A percentile compares a stretch with the other conserved stretches of the same genome.
Conservation (phyloP, 2,797 vertebrate species). For the Poecilia velifera region DNA sequence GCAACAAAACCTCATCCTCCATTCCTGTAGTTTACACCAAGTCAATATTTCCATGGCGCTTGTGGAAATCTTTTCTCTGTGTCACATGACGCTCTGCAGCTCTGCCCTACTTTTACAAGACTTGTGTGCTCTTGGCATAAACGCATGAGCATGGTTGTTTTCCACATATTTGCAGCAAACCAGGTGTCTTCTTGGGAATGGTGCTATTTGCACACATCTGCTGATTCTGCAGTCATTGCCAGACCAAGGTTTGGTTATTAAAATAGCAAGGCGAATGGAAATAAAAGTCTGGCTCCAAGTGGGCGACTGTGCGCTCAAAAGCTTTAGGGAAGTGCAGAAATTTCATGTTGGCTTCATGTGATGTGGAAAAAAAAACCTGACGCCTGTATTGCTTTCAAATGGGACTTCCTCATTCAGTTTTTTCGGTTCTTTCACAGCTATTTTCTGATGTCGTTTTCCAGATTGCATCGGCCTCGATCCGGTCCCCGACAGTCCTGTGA, state of each 20-base stretch:
- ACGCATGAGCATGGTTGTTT: neutral
- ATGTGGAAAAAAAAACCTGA: constrained; percentile 38
- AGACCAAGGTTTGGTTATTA: constrained; percentile 2
- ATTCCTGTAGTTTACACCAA: constrained; percentile 10
- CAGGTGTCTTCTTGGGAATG: constrained; percentile 14
- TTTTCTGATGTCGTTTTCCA: constrained; percentile 57
- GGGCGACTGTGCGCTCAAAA: neutral
- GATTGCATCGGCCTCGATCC: constrained; percentile 88
- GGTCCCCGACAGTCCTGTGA: constrained; percentile 24
- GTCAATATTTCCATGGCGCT: neutral
- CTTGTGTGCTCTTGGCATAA: constrained; percentile 22
- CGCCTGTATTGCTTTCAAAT: neutral
- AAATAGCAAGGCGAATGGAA: constrained; percentile 15
- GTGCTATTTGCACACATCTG: constrained; percentile 46
- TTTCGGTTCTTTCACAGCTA: constrained; percentile 30
- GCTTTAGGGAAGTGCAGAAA: constrained; percentile 30
- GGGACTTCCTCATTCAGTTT: constrained; percentile 26
- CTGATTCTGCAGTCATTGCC: constrained; percentile 18
- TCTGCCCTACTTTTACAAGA: constrained; percentile 44
- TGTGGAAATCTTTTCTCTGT: neutral
- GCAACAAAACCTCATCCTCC: neutral
- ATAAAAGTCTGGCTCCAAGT: neutral
- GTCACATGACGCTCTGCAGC: constrained; percentile 12
- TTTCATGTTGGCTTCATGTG: constrained; percentile 19
- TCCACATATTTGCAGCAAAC: neutral